Evolutionary conservation across 2,888 invertebrate species (phyloP).

Genomic region (Serripes groenlandicus): DNA sequence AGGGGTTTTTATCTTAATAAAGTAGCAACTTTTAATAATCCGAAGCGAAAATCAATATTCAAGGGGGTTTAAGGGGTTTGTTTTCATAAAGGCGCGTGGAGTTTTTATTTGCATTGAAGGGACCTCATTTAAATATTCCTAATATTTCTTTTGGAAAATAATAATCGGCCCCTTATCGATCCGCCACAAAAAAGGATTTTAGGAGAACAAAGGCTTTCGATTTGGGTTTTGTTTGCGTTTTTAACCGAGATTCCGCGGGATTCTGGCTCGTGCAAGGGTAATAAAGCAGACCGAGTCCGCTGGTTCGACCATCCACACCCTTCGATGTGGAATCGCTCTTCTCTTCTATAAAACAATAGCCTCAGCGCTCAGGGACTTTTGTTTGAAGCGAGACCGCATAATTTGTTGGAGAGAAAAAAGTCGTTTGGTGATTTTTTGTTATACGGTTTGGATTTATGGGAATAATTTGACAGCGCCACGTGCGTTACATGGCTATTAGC

Average conservation of each 20-base stretch:
- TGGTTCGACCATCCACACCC: not conserved
- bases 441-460: constrained; percentile 64
- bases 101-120: constrained; percentile 21
- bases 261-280: constrained; percentile 17
- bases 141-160: constrained; percentile 55
- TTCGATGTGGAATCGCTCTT: not conserved
- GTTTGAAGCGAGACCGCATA: constrained; percentile 8
- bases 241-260: constrained; percentile 14
- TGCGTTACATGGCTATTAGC: constrained; percentile 52
- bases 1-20: constrained; percentile 7
- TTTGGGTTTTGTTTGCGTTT: constrained; percentile 24
- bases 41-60: constrained; percentile 22
- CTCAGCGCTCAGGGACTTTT: not conserved
- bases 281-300: constrained; percentile 16
- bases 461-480: constrained; percentile 53
- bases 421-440: constrained; percentile 23
- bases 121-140: constrained; percentile 32
- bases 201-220: constrained; percentile 53
- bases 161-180: constrained; percentile 50
- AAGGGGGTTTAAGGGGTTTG: not conserved
- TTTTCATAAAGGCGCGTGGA: constrained; percentile 22
- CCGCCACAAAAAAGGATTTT: constrained; percentile 36
- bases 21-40: constrained; percentile 22
- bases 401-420: constrained; percentile 34
- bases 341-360: not conserved